Percentiles rank a stretch among this genome's conserved stretches.
phyloP scores from a whole-genome alignment of 2,797 vertebrate genomes.

The Chiloscyllium punctatum region DNA sequence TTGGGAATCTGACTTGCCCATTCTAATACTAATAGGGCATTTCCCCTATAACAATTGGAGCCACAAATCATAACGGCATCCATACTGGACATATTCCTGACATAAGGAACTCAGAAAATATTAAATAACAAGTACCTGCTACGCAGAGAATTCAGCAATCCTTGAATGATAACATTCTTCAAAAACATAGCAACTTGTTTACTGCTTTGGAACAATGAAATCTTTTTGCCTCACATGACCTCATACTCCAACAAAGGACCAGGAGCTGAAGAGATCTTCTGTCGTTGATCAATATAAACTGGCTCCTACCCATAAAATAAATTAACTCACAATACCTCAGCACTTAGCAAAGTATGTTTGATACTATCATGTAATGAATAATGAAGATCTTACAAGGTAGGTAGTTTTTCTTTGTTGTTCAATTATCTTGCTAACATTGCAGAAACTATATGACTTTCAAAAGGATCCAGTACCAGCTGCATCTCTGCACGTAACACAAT shows the following conservation, averaged over 20 bases:
- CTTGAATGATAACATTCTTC: neutral
- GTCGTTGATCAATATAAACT: neutral
- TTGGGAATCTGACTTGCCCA: too few species aligned
- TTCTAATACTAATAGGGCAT: too few species aligned
- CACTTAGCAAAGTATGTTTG: too few species aligned
- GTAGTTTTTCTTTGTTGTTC: neutral
- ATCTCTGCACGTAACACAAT: neutral
- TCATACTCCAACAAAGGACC: neutral
- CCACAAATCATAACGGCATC: neutral
- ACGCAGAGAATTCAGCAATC: neutral
- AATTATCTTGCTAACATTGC: neutral
- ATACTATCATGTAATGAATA: neutral
- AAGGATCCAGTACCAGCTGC: too few species aligned
- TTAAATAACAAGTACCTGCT: neutral
- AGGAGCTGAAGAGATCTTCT: neutral
- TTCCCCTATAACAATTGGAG: too few species aligned
- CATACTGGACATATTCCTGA: neutral
- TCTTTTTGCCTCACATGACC: neutral
- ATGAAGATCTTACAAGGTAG: neutral
- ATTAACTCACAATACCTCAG: neutral
- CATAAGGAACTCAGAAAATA: neutral
- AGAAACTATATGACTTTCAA: neutral
- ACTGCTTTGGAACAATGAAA: neutral
- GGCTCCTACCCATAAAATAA: neutral
- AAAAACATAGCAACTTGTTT: neutral